Evolutionary conservation across 2,888 invertebrate genomes (phyloP).

Genomic region (Apocheima hispidaria): DNA sequence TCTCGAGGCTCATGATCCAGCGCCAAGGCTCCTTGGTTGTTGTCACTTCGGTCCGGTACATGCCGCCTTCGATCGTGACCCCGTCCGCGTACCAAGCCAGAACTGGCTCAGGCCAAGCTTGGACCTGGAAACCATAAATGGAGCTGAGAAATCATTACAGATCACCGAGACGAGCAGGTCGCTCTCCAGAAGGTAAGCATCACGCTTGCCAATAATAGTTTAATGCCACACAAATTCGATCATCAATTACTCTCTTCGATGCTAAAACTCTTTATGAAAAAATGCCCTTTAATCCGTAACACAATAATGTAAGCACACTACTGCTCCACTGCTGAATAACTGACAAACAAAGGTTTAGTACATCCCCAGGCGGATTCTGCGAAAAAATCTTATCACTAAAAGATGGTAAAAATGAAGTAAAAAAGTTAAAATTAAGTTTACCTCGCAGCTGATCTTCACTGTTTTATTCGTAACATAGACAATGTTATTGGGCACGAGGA

Average conservation of each 20-base stretch:
- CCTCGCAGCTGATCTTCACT: slow-evolving; percentile 92
- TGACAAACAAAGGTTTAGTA: too few relatives aligned
- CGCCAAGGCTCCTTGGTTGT: slow-evolving; percentile 83
- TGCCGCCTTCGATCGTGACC: slow-evolving; percentile 87
- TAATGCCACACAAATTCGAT: too few relatives aligned
- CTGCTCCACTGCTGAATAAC: too few relatives aligned
- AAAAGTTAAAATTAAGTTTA: slow-evolving; percentile 51
- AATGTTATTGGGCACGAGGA: slow-evolving; percentile 91
- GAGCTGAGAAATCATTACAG: background rate
- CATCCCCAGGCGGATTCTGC: background rate
- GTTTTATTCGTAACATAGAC: slow-evolving; percentile 90
- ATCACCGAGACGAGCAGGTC: too few relatives aligned
- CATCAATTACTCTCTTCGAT: too few relatives aligned
- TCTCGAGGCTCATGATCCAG: slow-evolving; percentile 92
- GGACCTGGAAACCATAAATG: slow-evolving; percentile 81
- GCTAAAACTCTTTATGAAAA: too few relatives aligned
- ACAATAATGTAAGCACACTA: too few relatives aligned
- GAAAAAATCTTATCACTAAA: background rate
- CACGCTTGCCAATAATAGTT: too few relatives aligned
- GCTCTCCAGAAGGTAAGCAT: too few relatives aligned
- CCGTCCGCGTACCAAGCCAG: slow-evolving; percentile 95
- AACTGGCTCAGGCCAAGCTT: slow-evolving; percentile 94
- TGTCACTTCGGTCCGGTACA: slow-evolving; percentile 71
- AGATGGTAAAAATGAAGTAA: background rate
- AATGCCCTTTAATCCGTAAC: too few relatives aligned